Evolutionary conservation across 2,113 vertebrate species (phyloP).

Genomic region (Hyaena hyaena): DNA sequence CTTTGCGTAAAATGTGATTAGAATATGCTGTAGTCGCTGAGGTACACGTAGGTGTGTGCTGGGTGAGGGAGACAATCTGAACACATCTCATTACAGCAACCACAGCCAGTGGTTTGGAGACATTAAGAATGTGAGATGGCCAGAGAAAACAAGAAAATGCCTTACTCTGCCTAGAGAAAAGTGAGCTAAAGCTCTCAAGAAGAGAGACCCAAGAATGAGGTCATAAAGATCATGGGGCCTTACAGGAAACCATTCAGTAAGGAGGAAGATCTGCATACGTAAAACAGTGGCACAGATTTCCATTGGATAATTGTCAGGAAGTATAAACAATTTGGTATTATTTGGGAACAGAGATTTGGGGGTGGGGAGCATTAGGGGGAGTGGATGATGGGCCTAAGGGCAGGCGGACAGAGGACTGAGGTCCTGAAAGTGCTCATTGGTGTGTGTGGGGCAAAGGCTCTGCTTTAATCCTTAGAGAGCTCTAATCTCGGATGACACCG

Average conservation of each 20-base stretch:
- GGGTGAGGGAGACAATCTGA: neutral
- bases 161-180: neutral
- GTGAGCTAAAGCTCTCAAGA: neutral
- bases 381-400: neutral
- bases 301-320: neutral
- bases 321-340: neutral
- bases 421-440: neutral
- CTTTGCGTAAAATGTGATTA: neutral
- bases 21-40: neutral
- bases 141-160: neutral
- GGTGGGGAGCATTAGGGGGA: too few species aligned
- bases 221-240: neutral
- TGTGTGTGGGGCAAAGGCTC: fast-evolving
- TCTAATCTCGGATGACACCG: neutral
- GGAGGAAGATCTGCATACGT: too few species aligned
- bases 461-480: neutral
- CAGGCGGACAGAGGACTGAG: neutral
- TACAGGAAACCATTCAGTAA: neutral
- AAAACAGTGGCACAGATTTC: neutral
- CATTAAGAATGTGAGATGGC: neutral
- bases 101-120: neutral
- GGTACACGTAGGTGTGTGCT: too few species aligned
- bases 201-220: neutral
- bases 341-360: neutral
- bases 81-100: neutral